Evolutionary conservation across 2,888 invertebrate genomes (phyloP).

Genomic region (Flabesymbios commensalis): DNA sequence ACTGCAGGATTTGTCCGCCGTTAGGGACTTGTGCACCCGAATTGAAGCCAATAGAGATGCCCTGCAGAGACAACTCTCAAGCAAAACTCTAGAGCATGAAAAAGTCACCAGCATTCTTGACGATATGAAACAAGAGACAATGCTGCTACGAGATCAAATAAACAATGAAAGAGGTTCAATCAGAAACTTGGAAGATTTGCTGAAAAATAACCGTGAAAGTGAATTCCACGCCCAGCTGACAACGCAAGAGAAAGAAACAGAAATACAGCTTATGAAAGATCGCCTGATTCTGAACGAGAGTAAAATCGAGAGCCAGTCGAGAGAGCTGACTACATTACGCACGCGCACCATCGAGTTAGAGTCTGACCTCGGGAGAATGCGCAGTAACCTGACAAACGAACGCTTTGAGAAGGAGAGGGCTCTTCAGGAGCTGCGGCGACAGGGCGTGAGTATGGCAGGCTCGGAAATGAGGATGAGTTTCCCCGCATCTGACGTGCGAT

Average conservation of each 20-base stretch:
- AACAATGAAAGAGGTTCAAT: constrained; percentile 46
- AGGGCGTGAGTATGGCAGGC: constrained; percentile 50
- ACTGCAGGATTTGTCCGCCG: constrained; percentile 54
- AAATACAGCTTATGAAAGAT: constrained; percentile 59
- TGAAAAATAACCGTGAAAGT: constrained; percentile 59
- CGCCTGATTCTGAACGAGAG: constrained; percentile 58
- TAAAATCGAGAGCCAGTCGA: constrained; percentile 58
- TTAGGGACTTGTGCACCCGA: constrained; percentile 57
- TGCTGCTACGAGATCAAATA: constrained; percentile 50
- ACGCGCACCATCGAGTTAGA: constrained; percentile 59
- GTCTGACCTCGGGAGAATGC: constrained; percentile 57
- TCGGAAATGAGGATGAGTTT: constrained; percentile 14
- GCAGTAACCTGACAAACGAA: constrained; percentile 59
- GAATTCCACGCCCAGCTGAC: constrained; percentile 60
- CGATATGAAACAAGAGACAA: constrained; percentile 52
- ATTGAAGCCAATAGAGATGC: constrained; percentile 59
- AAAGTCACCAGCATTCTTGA: constrained; percentile 52
- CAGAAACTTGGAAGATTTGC: constrained; percentile 56
- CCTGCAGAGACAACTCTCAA: constrained; percentile 55
- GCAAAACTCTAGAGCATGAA: constrained; percentile 57
- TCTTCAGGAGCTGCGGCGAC: constrained; percentile 56
- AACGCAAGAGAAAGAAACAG: constrained; percentile 57
- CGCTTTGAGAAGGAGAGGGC: constrained; percentile 61
- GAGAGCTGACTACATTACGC: constrained; percentile 56
- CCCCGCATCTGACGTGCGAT: constrained; percentile 11